Base-by-base conservation (phyloP, 2,113 vertebrate genomes). In the Ardeotis arabs region DNA sequence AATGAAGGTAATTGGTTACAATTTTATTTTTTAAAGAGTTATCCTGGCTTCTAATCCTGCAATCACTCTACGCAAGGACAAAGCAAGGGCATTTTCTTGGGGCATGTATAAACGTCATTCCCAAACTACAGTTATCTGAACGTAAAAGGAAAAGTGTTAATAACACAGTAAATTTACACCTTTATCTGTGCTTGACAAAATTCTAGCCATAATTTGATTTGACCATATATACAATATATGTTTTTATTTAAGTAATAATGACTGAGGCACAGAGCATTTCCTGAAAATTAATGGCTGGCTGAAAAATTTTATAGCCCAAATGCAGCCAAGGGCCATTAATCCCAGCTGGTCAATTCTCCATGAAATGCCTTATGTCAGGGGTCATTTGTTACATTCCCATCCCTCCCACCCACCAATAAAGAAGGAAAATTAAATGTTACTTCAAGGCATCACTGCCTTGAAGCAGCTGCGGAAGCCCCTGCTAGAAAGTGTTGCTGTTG, bases 241-340 rank as follows among this genome's bases (percentile, higher is more conserved):
- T 95, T 96, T 96, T 95, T 96, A 91, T 96, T 96, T 95, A 96
- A 96, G 93, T 88, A 96, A 84, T 96, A 95, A 95, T 93, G 94
- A 93, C 89, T 69, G 74, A 94, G 84, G 81, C 88, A 80, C 69
- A 70, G 66, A 95, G 86, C 81, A 73, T 94, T 96, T 95, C 89
- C 47, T 89, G 73, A 84, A 94, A 97, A 95, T 96, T 95, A 96
- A 97, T 92, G 91, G 37, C 91, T 91, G 53, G 64, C 79, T 95
- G 86, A 90, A 93, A 97, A 92, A 89, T 92, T 91, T 97, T 94
- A 95, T 87, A 76, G 91, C 47, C 50, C 62, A 82, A 84, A 89
- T n/a, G 84, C 84, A 95, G 91, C 90, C 89, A 96, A 93, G 93
- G 87, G n/a, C 81, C 55, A 79, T 96, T 97, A 96, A 96, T 96